A percentile compares a stretch with the other conserved stretches of the same genome.
These are phyloP conservation scores for Brachystomella parvula DNA, from an alignment of 1,140 invertebrate genomes.

Conservation along the genomic window DNA sequence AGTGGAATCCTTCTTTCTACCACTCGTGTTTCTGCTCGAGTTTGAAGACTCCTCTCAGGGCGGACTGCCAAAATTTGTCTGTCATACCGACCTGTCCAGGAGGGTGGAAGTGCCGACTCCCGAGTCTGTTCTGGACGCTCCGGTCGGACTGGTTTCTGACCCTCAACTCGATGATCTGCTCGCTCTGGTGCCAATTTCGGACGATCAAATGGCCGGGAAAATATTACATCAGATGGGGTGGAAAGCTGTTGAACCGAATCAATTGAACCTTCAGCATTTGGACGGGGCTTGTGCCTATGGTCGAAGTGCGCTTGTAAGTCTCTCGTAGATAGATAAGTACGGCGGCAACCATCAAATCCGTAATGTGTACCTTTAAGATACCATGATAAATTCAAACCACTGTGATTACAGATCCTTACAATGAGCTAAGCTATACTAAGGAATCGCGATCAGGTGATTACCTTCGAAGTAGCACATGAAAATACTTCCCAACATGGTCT, in stretches of 20 bases:
- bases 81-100: neutral
- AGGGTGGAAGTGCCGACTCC: neutral
- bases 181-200: neutral
- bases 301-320: slow-evolving; percentile 37
- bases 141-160: neutral
- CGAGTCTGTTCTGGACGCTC: neutral
- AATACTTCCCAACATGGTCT: slow-evolving; percentile 29
- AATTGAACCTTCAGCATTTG: neutral
- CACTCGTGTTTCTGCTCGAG: neutral
- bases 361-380: slow-evolving; percentile 22
- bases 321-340: slow-evolving; percentile 34
- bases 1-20: neutral
- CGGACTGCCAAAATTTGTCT: neutral
- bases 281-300: slow-evolving; percentile 34
- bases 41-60: neutral
- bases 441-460: neutral
- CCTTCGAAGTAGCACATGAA: slow-evolving; percentile 37
- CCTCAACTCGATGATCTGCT: neutral
- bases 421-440: neutral
- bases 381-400: neutral
- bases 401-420: neutral
- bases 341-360: slow-evolving; percentile 34
- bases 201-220: neutral
- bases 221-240: neutral
- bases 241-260: neutral